Evolutionary conservation across 1,140 invertebrate species (phyloP).

Genomic region (Drosophila santomea): DNA sequence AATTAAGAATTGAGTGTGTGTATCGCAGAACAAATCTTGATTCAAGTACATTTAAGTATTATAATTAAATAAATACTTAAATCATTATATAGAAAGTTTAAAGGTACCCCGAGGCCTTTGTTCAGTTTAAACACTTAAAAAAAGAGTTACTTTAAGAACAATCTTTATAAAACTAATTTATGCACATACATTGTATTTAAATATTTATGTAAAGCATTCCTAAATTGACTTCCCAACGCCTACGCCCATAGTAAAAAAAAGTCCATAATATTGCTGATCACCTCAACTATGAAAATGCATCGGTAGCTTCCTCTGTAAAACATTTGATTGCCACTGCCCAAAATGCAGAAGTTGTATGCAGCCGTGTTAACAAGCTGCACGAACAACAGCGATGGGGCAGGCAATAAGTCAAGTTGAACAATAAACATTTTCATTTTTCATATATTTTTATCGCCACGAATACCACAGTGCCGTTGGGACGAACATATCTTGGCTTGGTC

Average conservation of each 20-base stretch:
- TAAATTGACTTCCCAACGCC: background rate
- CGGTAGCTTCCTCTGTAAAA: slow-evolving; percentile 30
- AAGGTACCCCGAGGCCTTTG: too few relatives aligned
- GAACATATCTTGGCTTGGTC: slow-evolving; percentile 30
- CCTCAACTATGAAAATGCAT: slow-evolving; percentile 7
- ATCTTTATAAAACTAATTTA: too few relatives aligned
- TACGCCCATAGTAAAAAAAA: slow-evolving; percentile 13
- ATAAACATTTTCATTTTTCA: slow-evolving; percentile 34
- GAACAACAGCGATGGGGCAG: slow-evolving; percentile 16
- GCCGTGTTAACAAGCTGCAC: slow-evolving; percentile 31
- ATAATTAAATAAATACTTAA: too few relatives aligned
- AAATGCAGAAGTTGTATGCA: slow-evolving; percentile 40
- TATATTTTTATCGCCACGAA: slow-evolving; percentile 25
- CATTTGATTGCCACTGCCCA: slow-evolving; percentile 14
- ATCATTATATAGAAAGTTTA: too few relatives aligned
- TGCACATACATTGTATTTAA: background rate
- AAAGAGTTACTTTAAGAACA: too few relatives aligned
- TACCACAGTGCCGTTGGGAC: slow-evolving; percentile 37
- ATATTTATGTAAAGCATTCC: background rate
- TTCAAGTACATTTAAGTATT: too few relatives aligned
- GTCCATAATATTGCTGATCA: slow-evolving; percentile 9
- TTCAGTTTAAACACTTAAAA: too few relatives aligned
- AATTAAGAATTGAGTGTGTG: background rate
- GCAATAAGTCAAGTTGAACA: slow-evolving; percentile 31
- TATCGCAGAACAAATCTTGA: too few relatives aligned